A percentile compares a stretch with the other conserved stretches of the same genome.
These are phyloP conservation scores for Variabilichromis moorii DNA, from an alignment of 2,113 vertebrate species.

Conservation along the genomic window DNA sequence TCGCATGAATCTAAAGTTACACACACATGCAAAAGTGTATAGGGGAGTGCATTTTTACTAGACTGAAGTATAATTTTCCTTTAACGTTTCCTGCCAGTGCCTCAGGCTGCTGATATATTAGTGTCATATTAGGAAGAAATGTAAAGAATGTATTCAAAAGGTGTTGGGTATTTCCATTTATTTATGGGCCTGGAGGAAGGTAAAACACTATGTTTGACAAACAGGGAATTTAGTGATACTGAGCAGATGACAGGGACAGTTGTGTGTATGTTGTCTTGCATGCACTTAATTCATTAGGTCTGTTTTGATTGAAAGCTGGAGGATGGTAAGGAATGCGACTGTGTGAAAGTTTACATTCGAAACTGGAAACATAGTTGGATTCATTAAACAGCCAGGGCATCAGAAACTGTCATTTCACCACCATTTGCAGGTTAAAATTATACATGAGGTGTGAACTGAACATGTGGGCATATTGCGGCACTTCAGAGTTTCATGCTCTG, in stretches of 20 bases:
- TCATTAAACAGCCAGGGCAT: not conserved
- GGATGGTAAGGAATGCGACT: not conserved
- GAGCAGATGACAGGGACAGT: not conserved
- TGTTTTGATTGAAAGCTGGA: not conserved
- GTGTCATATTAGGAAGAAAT: slow-evolving; percentile 47
- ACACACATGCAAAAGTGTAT: not conserved
- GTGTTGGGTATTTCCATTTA: not conserved
- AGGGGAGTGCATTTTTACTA: not conserved
- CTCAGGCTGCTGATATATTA: slow-evolving; percentile 32
- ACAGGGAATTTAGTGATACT: not conserved
- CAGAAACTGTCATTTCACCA: not conserved
- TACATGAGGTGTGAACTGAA: not conserved
- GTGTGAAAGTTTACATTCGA: not conserved
- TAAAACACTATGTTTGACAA: not conserved
- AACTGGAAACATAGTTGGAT: not conserved
- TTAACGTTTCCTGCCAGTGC: slow-evolving; percentile 18
- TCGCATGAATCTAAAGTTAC: not conserved
- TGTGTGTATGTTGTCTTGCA: not conserved
- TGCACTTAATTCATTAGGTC: not conserved
- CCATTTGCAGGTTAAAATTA: not conserved
- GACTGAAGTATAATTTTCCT: not conserved
- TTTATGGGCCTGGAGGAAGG: not conserved
- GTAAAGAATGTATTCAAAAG: not conserved
- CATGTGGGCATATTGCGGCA: not conserved
- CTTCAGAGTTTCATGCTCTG: not conserved